phyloP scores from a whole-genome alignment of 2,888 invertebrate genomes.

The Morpho helenor region DNA sequence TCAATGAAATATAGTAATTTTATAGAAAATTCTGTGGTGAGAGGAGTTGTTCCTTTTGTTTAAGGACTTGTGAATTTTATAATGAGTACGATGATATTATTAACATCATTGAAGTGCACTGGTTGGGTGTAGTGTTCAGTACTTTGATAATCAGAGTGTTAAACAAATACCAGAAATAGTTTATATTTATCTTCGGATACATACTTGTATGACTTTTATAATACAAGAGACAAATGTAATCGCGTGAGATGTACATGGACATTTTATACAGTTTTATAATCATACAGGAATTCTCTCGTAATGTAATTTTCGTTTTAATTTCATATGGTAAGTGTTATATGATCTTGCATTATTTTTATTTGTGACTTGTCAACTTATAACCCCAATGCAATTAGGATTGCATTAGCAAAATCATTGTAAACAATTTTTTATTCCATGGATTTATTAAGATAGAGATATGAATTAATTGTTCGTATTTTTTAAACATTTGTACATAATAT shows the following conservation, averaged over 20 bases:
- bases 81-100: constrained; percentile 40
- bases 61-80: constrained; percentile 58
- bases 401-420: constrained; percentile 16
- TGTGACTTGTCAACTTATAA: constrained; percentile 12
- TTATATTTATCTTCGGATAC: constrained; percentile 46
- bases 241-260: constrained; percentile 62
- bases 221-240: constrained; percentile 62
- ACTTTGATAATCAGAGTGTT: constrained; percentile 51
- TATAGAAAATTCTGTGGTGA: constrained; percentile 77
- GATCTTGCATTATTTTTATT: constrained; percentile 17
- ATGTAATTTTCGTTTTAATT: constrained; percentile 47
- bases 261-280: constrained; percentile 74
- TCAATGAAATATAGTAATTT: constrained; percentile 72
- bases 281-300: constrained; percentile 72
- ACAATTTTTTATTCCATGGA: constrained; percentile 17
- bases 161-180: constrained; percentile 38
- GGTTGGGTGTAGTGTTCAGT: constrained; percentile 57
- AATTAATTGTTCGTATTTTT: constrained; percentile 58
- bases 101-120: constrained; percentile 52
- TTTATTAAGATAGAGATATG: constrained; percentile 35
- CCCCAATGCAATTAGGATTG: constrained; percentile 9
- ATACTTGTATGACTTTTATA: constrained; percentile 68
- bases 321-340: constrained; percentile 23
- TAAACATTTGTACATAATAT: constrained; percentile 61
- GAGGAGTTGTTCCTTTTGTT: constrained; percentile 72